Percentiles rank a stretch among this genome's conserved stretches.
Evolutionary conservation across 2,797 vertebrate species (phyloP).

Genomic region (Taenioides sp.): DNA sequence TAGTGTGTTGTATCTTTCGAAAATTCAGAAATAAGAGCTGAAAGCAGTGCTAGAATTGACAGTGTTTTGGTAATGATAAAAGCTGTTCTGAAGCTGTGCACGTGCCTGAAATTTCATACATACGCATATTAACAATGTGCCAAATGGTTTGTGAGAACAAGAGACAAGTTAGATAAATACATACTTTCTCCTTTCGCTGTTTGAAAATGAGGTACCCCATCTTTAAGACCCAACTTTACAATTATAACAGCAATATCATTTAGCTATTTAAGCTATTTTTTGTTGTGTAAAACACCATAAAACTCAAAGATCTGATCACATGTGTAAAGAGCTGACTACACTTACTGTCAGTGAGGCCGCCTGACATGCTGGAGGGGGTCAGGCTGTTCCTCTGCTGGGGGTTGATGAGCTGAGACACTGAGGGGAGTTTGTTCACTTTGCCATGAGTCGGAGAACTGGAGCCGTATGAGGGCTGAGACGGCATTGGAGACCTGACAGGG

Average conservation of each 20-base stretch:
- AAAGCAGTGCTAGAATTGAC: too few species aligned
- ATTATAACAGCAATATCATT: background rate
- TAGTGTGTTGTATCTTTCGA: too few species aligned
- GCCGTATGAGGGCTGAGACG: constrained; percentile 86
- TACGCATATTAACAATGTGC: background rate
- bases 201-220: too few species aligned
- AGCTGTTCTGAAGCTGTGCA: too few species aligned
- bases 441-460: constrained; percentile 89
- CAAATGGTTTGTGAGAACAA: background rate
- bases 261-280: background rate
- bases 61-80: too few species aligned
- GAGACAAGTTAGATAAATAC: background rate
- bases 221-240: background rate
- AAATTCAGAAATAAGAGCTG: too few species aligned
- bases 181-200: background rate
- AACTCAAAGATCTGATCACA: background rate
- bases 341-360: constrained; percentile 96
- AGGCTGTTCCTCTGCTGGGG: constrained; percentile 95
- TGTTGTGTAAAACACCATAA: background rate
- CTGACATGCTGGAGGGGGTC: constrained; percentile 90
- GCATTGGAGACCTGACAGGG: constrained; percentile 85
- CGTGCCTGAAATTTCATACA: too few species aligned
- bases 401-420: constrained; percentile 98
- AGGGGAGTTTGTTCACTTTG: constrained; percentile 98
- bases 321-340: constrained; percentile 30